These are phyloP conservation scores for Leucopternis melanops DNA, from an alignment of 2,113 vertebrate species.

Conservation along the genomic window DNA sequence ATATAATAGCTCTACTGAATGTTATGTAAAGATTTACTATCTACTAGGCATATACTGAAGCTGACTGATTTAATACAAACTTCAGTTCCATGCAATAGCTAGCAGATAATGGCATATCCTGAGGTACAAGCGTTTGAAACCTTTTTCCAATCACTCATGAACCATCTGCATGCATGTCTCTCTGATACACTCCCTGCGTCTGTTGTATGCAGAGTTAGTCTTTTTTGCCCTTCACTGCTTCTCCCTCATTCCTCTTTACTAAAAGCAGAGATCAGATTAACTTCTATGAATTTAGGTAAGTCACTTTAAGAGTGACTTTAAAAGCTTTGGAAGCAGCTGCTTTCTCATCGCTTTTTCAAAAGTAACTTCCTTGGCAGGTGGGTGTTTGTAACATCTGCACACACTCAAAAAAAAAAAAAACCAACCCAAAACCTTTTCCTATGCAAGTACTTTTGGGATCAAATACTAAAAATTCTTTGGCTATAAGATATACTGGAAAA, in stretches of 20 bases:
- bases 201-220: not conserved
- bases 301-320: not conserved
- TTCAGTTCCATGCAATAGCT: not conserved
- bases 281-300: not conserved
- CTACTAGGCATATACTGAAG: not conserved
- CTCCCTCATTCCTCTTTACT: not conserved
- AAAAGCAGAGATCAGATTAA: not conserved
- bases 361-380: not conserved
- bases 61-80: not conserved
- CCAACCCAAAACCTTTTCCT: not conserved
- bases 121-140: not conserved
- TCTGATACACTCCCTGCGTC: not conserved
- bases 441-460: not conserved
- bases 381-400: not conserved
- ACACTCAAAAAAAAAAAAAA: not conserved
- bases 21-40: slow-evolving; percentile 27
- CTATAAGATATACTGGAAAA: not conserved
- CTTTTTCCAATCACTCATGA: not conserved
- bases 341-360: not conserved
- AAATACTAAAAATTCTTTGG: not conserved
- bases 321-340: not conserved
- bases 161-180: not conserved
- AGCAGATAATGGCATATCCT: slow-evolving; percentile 21
- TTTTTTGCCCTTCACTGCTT: not conserved
- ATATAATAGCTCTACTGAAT: slow-evolving; percentile 5